Conservation (phyloP, 2,888 invertebrate species). For the Sinhomidia bicolor region DNA sequence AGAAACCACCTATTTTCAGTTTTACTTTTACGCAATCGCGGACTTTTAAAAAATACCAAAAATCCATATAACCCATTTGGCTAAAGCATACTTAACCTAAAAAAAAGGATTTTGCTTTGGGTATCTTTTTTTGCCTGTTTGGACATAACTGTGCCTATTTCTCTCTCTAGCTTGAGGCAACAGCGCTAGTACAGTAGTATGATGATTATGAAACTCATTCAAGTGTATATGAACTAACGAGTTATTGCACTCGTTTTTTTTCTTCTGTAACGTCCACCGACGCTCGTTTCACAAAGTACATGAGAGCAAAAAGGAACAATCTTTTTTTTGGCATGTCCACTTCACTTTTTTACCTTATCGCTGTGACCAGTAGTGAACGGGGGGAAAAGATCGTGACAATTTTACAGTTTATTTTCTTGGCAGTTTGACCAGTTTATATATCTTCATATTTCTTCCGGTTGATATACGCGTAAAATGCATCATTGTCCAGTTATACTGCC, state of each 20-base stretch:
- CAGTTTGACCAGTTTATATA: conserved; percentile 4
- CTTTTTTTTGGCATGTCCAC: conserved; percentile 5
- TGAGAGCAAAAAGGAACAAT: background rate
- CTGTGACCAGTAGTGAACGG: conserved; percentile 31
- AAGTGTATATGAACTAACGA: background rate
- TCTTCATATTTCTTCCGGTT: background rate
- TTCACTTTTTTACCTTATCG: conserved; percentile 15
- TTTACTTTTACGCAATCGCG: too few species aligned
- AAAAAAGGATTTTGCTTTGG: too few species aligned
- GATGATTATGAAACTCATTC: conserved; percentile 1
- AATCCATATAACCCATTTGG: background rate
- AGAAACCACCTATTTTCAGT: background rate
- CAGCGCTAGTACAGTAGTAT: too few species aligned
- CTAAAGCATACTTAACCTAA: background rate
- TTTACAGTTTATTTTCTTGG: conserved; percentile 30
- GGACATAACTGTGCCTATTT: too few species aligned
- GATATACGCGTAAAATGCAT: background rate
- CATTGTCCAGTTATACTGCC: background rate
- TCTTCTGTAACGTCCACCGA: background rate
- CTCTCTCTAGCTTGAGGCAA: background rate
- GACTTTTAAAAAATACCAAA: background rate
- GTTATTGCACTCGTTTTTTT: background rate
- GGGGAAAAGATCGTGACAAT: background rate
- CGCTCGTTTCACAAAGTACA: conserved; percentile 11
- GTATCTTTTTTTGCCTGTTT: too few species aligned